Evolutionary conservation across 2,888 invertebrate species (phyloP), one percentile per base, ranked within the genome.

Genomic region (Holacanthella duospinosa): DNA sequence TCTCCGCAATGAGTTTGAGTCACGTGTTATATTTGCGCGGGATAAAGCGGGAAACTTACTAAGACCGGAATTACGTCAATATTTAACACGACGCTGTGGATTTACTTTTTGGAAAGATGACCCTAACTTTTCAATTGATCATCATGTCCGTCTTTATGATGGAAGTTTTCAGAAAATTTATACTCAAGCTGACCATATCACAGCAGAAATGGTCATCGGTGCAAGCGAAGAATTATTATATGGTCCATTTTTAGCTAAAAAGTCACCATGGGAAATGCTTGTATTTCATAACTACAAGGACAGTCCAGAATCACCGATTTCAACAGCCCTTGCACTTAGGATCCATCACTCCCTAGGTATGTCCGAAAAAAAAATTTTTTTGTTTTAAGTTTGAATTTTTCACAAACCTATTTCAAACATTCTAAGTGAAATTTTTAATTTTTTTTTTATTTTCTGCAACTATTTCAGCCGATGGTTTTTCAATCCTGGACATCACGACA

Each of bases 71-170:
- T 44, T 71, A 19, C 66, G 60, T 25, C 63, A 70, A 21, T 69
- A 66, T 60, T 66, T 69, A 59, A 68, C 68, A 19, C 62, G 54
- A 1, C 71, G 68, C 66, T 54, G 69, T 53, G 71, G 71, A 12
- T 72, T 68, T 44, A 59, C 66, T 9, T 72, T 72, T 60, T 72
- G 72, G 72, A 68, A 72, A 60, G 62, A 64, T 54, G 70, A 70
- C 12, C 27, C 55, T 2, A 44, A 66, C 16, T 72, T 69, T 28
- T 27, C 55, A 19, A 12, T 71, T 19, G 67, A 71, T 27, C 62
- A 64, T 43, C 71, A 72, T 54, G 62, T 72, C 2, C 58, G 65
- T 1, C 54, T 61, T 1, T 68, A 62, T 26, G 67, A 69, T 9
- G 61, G 48, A 4, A 48, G n/a, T 4, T 48, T n/a, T 21, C 48